phyloP scores from a whole-genome alignment of 2,113 vertebrate species.

The Vulpes lagopus region DNA sequence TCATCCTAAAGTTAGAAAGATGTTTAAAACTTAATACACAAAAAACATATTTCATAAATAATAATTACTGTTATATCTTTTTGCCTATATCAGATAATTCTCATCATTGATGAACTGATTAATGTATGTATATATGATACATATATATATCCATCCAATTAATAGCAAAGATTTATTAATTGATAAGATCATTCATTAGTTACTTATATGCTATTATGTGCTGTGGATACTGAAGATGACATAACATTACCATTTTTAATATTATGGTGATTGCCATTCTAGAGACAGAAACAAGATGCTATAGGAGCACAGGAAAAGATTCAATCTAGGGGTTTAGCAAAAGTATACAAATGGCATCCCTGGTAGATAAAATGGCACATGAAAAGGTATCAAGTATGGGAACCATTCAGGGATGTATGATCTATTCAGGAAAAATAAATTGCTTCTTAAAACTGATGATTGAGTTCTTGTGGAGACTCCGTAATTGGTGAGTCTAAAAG shows the following conservation, averaged over 20 bases:
- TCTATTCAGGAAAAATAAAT: slow-evolving; percentile 18
- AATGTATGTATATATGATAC: no score
- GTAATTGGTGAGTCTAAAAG: background rate
- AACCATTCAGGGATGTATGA: background rate
- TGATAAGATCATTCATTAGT: background rate
- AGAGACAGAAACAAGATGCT: background rate
- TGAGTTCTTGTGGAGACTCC: background rate
- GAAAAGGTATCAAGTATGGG: background rate
- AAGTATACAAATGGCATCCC: background rate
- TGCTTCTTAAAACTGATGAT: background rate
- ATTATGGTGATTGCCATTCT: background rate
- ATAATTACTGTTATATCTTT: background rate
- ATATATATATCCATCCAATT: background rate
- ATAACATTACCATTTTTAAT: background rate
- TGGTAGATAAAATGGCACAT: background rate
- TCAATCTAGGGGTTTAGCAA: background rate
- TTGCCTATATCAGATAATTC: background rate
- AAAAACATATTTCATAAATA: background rate
- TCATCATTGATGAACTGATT: background rate
- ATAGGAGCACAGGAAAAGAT: background rate
- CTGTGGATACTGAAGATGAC: background rate
- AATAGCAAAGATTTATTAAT: background rate
- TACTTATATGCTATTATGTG: background rate
- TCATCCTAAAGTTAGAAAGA: background rate
- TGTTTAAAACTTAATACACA: background rate